phyloP scores from a whole-genome alignment of 2,888 invertebrate species.

The Caenorhabditis sp. region DNA sequence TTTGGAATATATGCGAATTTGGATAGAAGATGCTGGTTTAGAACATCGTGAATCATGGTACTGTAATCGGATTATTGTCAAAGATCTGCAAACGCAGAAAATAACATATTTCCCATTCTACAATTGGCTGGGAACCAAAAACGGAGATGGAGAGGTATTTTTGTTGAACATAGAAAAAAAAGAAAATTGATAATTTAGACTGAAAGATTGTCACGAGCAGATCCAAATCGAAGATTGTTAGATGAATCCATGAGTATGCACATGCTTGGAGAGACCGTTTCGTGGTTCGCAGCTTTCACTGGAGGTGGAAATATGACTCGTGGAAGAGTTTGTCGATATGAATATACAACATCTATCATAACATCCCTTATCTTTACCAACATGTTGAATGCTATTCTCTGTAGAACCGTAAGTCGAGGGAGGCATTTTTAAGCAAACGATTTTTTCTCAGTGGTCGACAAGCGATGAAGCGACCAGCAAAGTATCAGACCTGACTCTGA shows the following conservation, averaged over 20 bases:
- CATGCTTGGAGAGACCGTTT: slow-evolving; percentile 35
- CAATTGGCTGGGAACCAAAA: slow-evolving; percentile 57
- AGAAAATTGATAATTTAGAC: slow-evolving; percentile 13
- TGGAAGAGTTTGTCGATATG: slow-evolving; percentile 24
- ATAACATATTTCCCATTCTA: slow-evolving; percentile 51
- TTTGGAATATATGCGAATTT: slow-evolving; percentile 46
- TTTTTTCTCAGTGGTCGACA: neutral
- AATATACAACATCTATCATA: slow-evolving; percentile 11
- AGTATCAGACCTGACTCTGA: slow-evolving; percentile 25
- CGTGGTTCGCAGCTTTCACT: slow-evolving; percentile 40
- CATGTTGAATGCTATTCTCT: slow-evolving; percentile 21
- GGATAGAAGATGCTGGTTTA: slow-evolving; percentile 51
- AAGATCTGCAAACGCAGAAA: slow-evolving; percentile 48
- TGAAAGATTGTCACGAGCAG: slow-evolving; percentile 37
- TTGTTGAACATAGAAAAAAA: neutral
- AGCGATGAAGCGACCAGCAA: slow-evolving; percentile 3
- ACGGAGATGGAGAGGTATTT: slow-evolving; percentile 55
- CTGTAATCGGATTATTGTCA: slow-evolving; percentile 47
- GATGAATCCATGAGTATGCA: slow-evolving; percentile 43
- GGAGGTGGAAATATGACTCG: slow-evolving; percentile 41
- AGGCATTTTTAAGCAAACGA: neutral
- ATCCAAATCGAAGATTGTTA: slow-evolving; percentile 19
- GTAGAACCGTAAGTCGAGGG: neutral
- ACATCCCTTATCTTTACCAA: slow-evolving; percentile 13
- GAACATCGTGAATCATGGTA: slow-evolving; percentile 58